phyloP scores from a whole-genome alignment of 35 echinoderm and acorn worm species.

The Holothuria glaberrima region DNA sequence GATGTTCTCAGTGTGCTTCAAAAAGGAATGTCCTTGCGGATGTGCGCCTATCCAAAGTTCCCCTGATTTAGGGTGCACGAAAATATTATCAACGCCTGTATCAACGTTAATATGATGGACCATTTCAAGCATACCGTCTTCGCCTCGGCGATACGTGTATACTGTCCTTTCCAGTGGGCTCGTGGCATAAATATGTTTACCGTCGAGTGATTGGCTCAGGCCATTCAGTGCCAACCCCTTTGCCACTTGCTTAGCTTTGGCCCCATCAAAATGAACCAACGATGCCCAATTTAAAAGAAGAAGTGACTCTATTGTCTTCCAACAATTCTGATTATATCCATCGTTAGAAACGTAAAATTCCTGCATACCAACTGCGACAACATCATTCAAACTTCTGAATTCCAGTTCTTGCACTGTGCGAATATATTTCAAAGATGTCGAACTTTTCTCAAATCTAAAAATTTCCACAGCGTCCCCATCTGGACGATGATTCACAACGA shows the following conservation, averaged over 20 bases:
- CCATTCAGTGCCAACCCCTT: slow-evolving; percentile 1
- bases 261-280: neutral
- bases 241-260: too few species aligned
- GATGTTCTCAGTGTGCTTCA: neutral
- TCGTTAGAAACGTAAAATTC: slow-evolving; percentile 40
- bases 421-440: neutral
- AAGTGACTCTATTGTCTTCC: slow-evolving; percentile 2
- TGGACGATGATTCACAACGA: slow-evolving; percentile 32
- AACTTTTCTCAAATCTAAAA: neutral
- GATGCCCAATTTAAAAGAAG: slow-evolving; percentile 6
- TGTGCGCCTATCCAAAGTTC: slow-evolving; percentile 38
- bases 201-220: neutral
- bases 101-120: neutral
- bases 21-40: neutral
- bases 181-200: neutral
- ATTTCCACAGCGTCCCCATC: slow-evolving; percentile 15
- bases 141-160: neutral
- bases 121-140: neutral
- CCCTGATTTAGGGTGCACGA: slow-evolving; percentile 13
- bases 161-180: neutral
- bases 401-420: neutral
- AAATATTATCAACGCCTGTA: slow-evolving; percentile 37
- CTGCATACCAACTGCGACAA: neutral
- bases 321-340: slow-evolving; percentile 26
- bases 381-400: slow-evolving; percentile 38